phyloP scores from a whole-genome alignment of 2,797 vertebrate species.

The Hybognathus amarus region DNA sequence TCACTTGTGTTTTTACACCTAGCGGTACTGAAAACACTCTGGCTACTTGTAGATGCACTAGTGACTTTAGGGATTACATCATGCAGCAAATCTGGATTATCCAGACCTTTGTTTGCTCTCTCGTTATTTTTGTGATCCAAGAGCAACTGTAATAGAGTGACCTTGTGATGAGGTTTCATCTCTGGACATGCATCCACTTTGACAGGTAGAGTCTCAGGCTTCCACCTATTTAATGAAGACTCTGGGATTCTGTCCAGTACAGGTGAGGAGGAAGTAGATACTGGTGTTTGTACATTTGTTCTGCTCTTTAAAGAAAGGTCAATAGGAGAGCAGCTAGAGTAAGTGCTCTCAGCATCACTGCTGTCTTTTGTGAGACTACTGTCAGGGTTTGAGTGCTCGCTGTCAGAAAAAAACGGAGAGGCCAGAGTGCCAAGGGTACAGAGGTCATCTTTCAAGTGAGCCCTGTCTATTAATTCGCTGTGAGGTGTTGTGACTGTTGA shows the following conservation, averaged over 20 bases:
- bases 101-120: slow-evolving; percentile 76
- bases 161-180: slow-evolving; percentile 92
- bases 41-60: slow-evolving; percentile 72
- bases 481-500: slow-evolving; percentile 94
- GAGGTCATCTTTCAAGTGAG: slow-evolving; percentile 82
- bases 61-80: slow-evolving; percentile 74
- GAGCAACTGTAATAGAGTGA: slow-evolving; percentile 95
- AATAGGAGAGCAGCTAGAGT: slow-evolving; percentile 95
- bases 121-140: slow-evolving; percentile 95
- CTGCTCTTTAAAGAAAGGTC: slow-evolving; percentile 93
- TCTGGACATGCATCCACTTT: slow-evolving; percentile 83
- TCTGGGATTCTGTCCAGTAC: slow-evolving; percentile 91
- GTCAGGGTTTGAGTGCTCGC: slow-evolving; percentile 92
- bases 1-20: slow-evolving; percentile 75
- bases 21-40: slow-evolving; percentile 53
- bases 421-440: slow-evolving; percentile 83
- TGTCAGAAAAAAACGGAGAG: slow-evolving; percentile 86
- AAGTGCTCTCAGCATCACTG: slow-evolving; percentile 93
- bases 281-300: slow-evolving; percentile 51
- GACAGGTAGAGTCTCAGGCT: slow-evolving; percentile 84
- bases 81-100: slow-evolving; percentile 82
- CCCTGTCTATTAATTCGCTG: slow-evolving; percentile 85
- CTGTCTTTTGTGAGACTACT: slow-evolving; percentile 92
- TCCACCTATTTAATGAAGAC: slow-evolving; percentile 91
- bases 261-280: slow-evolving; percentile 74